Evolutionary conservation across 2,113 vertebrate species (phyloP).

Genomic region (Labrus mixtus): DNA sequence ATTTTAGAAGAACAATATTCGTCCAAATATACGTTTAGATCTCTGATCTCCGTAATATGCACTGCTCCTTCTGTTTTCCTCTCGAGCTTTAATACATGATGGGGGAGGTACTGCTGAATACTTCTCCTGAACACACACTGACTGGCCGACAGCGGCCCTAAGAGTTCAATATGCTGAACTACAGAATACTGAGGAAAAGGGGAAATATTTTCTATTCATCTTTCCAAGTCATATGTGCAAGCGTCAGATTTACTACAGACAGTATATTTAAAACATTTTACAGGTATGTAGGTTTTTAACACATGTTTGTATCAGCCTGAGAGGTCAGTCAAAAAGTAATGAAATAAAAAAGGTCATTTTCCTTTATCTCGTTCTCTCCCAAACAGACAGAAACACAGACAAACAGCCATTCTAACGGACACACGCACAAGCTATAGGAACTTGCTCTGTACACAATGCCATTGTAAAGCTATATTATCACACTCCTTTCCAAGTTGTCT

Average conservation of each 20-base stretch:
- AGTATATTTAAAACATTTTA: background rate
- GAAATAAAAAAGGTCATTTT: no score
- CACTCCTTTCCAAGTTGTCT: background rate
- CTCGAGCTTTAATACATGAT: constrained; percentile 1
- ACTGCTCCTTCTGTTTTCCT: constrained; percentile 14
- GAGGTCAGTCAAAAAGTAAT: no score
- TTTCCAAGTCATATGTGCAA: background rate
- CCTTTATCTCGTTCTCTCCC: background rate
- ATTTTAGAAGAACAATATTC: background rate
- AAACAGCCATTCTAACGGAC: background rate
- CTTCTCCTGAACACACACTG: background rate
- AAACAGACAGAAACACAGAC: background rate
- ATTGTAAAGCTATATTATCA: background rate
- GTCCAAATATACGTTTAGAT: background rate
- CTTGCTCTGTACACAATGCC: background rate
- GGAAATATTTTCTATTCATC: background rate
- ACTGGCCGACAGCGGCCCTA: constrained; percentile 60
- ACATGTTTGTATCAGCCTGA: no score
- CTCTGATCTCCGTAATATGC: background rate
- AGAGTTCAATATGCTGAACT: constrained; percentile 27
- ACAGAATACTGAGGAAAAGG: background rate
- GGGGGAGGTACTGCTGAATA: constrained; percentile 15
- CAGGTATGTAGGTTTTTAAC: no score
- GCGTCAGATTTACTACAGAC: background rate
- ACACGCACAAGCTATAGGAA: background rate